Evolutionary conservation across 1,140 invertebrate species (phyloP), one percentile per base, ranked within the genome.

Genomic region (Aphaenogaster ashmeadi): DNA sequence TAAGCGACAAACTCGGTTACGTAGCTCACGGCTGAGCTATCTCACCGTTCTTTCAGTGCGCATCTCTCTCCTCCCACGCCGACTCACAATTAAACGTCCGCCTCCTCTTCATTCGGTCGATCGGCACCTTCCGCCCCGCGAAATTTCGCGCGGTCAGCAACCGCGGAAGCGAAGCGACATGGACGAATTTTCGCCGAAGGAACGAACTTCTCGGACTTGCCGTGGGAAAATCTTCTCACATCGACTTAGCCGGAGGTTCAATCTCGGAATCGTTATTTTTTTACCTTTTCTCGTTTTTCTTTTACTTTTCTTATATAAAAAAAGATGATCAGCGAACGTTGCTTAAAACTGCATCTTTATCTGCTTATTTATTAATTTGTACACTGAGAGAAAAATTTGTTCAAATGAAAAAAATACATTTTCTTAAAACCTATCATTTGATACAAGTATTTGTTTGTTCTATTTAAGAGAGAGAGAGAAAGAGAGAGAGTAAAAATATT

Each of bases 81-180:
- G 52, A 50, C 60, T 88, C 79, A 75, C 54, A 85, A 89, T 89
- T 86, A 89, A 89, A 88, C 52, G 81, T 74, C 81, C 74, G 72
- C 58, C 52, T 56, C 15, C 66, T 89, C 81, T 86, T 86, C 88
- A 66, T 86, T 78, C 52, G 54, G 72, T 62, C 81, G 60, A 89
- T 89, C 80, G 67, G 60, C 44, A 77, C 71, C 87, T 69, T 86
- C 88, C 71, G 77, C 78, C 38, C 13, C 33, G 62, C 33, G 38
- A 72, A 69, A 75, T 86, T 79, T 58, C 33, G 56, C 66, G 18
- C 58, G 21, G 56, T 78, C 87, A 75, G 69, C 69, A 80, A 62
- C n/a, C 54, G 41, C 79, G 18, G 38, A 66, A 62, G 47, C 13
- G 13, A 83, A 36, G 79, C 44, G 33, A 71, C 11, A 9, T n/a